A percentile compares a stretch with the other conserved stretches of the same genome.
These are phyloP conservation scores for Parochlus steinenii DNA, from an alignment of 2,888 invertebrate genomes.

Conservation along the genomic window DNA sequence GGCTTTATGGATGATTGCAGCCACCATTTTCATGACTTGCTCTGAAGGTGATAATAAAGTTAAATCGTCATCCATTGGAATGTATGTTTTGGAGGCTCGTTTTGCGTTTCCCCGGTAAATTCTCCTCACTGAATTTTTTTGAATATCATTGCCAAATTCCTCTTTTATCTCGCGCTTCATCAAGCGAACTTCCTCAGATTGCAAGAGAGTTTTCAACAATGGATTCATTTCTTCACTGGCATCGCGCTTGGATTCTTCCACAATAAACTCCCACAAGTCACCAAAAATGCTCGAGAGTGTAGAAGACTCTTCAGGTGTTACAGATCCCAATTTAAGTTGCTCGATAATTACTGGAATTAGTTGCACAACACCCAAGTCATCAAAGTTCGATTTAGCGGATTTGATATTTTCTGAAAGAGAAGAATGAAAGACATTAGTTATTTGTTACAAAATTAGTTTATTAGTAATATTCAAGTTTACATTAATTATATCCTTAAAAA, in stretches of 20 bases:
- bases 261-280: slow-evolving; percentile 14
- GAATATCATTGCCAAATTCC: slow-evolving; percentile 10
- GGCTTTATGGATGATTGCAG: slow-evolving; percentile 13
- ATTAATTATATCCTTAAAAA: slow-evolving; percentile 1
- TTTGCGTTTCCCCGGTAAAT: neutral
- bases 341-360: slow-evolving; percentile 14
- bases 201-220: slow-evolving; percentile 13
- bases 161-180: slow-evolving; percentile 5
- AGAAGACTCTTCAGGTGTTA: slow-evolving; percentile 11
- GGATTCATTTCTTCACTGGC: slow-evolving; percentile 13
- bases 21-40: slow-evolving; percentile 14
- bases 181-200: slow-evolving; percentile 11
- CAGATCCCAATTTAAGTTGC: slow-evolving; percentile 9
- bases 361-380: slow-evolving; percentile 14
- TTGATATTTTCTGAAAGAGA: too few species aligned
- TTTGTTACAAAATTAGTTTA: slow-evolving; percentile 1
- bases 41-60: slow-evolving; percentile 14
- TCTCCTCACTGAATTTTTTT: slow-evolving; percentile 1
- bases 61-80: slow-evolving; percentile 12
- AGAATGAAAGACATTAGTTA: slow-evolving; percentile 8
- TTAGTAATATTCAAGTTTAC: too few species aligned
- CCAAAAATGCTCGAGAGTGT: slow-evolving; percentile 14
- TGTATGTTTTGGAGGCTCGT: slow-evolving; percentile 4
- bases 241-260: slow-evolving; percentile 12
- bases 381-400: too few species aligned